Evolutionary conservation across 2,888 invertebrate species (phyloP).

Genomic region (Dexiosoma caninum): DNA sequence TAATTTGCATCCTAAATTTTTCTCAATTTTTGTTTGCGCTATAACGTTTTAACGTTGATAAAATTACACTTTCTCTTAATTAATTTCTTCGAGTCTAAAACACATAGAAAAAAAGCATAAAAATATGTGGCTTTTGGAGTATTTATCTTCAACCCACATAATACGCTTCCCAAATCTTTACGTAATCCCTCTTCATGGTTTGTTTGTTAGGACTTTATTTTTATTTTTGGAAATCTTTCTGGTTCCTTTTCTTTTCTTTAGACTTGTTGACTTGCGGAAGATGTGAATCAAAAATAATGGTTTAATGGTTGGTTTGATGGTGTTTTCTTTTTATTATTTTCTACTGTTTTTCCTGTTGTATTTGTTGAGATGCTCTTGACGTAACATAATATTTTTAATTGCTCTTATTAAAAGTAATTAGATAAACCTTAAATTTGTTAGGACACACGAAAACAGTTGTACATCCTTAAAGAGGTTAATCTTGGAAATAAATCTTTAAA

Average conservation of each 20-base stretch:
- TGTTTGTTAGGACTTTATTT: conserved; percentile 43
- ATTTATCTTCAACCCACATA: conserved; percentile 45
- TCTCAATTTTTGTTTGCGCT: no score
- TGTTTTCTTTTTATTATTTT: not conserved
- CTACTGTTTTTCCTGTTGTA: not conserved
- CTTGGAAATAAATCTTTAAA: not conserved
- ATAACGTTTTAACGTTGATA: no score
- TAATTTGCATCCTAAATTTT: no score
- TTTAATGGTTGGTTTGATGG: conserved; percentile 40
- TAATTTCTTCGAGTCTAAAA: conserved; percentile 12
- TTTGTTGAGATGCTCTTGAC: conserved; percentile 5
- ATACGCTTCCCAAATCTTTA: conserved; percentile 35
- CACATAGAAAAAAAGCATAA: not conserved
- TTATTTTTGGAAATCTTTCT: conserved; percentile 12
- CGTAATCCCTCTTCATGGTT: conserved; percentile 53
- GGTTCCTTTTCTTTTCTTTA: not conserved
- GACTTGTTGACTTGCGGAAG: conserved; percentile 44
- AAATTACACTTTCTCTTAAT: no score
- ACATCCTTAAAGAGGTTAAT: conserved; percentile 1
- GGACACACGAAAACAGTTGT: not conserved
- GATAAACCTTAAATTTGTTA: conserved; percentile 27
- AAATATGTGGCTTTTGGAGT: conserved; percentile 15
- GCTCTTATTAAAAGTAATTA: conserved; percentile 52
- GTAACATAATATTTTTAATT: conserved; percentile 45
- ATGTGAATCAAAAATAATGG: conserved; percentile 44